These are phyloP conservation scores for Podocnemis expansa DNA, from an alignment of 2,113 vertebrate species.

Conservation along the genomic window DNA sequence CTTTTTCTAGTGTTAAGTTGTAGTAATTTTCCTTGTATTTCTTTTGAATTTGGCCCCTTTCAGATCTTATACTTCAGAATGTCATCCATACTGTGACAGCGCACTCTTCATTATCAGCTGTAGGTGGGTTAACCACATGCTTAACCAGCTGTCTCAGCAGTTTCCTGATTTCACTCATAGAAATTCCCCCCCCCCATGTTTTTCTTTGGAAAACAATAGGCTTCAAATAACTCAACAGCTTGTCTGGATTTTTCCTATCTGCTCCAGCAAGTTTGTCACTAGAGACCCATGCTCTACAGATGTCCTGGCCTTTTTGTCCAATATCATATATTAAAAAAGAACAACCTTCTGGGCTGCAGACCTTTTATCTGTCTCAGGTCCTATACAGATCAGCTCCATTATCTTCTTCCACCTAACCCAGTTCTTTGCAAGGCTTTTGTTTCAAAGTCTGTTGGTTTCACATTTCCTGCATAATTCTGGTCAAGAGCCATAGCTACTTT, in stretches of 20 bases:
- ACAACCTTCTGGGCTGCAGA: not conserved
- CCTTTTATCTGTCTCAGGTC: not conserved
- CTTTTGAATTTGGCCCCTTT: not conserved
- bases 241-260: not conserved
- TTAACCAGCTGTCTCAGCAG: accelerated
- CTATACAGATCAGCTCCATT: not conserved
- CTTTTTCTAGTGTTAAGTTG: not conserved
- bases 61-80: not conserved
- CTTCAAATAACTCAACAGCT: not conserved
- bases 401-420: not conserved
- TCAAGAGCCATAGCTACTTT: not conserved
- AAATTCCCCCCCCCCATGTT: not conserved
- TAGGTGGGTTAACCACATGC: not conserved
- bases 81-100: not conserved
- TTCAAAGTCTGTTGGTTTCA: not conserved
- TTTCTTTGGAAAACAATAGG: not conserved
- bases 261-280: not conserved
- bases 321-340: not conserved
- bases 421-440: not conserved
- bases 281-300: not conserved
- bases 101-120: not conserved
- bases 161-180: not conserved
- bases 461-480: not conserved
- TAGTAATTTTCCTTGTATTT: not conserved
- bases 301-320: not conserved